Conservation (phyloP, 2,113 vertebrate genomes). For the Mola mola region DNA sequence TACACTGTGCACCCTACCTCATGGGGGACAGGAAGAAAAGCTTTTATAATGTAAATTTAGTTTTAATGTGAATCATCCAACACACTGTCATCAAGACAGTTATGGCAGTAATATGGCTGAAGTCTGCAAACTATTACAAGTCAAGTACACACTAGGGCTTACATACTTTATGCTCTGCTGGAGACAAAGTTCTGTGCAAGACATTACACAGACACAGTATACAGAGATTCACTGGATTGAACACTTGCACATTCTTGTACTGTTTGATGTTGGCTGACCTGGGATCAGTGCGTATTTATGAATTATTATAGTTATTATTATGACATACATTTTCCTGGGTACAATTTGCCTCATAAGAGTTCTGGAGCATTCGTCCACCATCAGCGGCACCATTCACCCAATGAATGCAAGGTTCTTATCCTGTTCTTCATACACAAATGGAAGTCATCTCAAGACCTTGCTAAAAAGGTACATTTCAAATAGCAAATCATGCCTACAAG, state of each 20-base stretch:
- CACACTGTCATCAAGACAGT: too few relatives aligned
- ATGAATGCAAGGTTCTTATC: constrained; percentile 55
- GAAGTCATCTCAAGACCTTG: constrained; percentile 33
- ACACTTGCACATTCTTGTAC: constrained; percentile 8
- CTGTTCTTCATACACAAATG: constrained; percentile 38
- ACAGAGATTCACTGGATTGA: background rate
- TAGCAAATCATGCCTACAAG: constrained; percentile 21
- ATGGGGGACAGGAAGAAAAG: too few relatives aligned
- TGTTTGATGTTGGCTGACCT: constrained; percentile 24
- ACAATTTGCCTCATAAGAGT: constrained; percentile 64
- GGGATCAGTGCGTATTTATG: constrained; percentile 42
- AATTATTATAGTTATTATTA: constrained; percentile 43
- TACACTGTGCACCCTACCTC: too few relatives aligned
- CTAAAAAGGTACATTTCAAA: constrained; percentile 42
- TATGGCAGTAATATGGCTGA: too few relatives aligned
- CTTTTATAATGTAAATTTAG: background rate
- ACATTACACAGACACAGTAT: background rate
- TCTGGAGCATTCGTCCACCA: constrained; percentile 37
- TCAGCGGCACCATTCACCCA: constrained; percentile 59
- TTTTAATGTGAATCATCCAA: background rate
- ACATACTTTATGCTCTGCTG: too few relatives aligned
- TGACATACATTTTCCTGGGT: constrained; percentile 45
- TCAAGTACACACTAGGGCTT: too few relatives aligned
- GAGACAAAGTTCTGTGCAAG: too few relatives aligned
- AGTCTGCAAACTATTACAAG: too few relatives aligned